Base-by-base conservation (phyloP, 2,113 vertebrate species). In the Herpetotheres cachinnans region DNA sequence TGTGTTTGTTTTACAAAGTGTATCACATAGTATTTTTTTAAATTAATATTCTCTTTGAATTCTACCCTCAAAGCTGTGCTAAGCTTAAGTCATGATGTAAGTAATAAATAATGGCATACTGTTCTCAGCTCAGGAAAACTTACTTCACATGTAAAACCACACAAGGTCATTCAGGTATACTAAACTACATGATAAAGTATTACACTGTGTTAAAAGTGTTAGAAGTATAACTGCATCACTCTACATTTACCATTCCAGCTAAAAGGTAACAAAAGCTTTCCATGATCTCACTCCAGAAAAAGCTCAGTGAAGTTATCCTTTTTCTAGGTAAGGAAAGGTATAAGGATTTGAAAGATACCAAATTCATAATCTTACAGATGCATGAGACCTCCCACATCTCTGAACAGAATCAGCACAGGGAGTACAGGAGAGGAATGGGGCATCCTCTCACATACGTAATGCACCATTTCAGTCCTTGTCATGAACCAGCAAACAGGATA, bases 371-470 rank as follows among this genome's bases (percentile, higher is more conserved):
- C 11, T n/a, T 10, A 9, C 0, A 72, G 85, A 72, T 29, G 44
- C 38, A 72, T 2, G 0, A 63, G 56, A 50, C 25, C n/a, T 74
- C 34, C 61, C 30, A 65, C n/a, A 67, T 21, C 34, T 62, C 77
- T 72, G 84, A 29, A 55, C 50, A 38, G n/a, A 21, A 0, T 1
- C 29, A 46, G 19, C 86, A 20, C 25, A 49, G 71, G 55, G 36
- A 42, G 25, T 11, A 44, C 24, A 21, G 36, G 56, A 67, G 10
- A 47, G 27, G 26, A 42, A 46, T 1, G 0, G 32, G 32, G 29
- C 2, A 0, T n/a, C 42, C 54, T 61, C 46, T 36, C 11, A 40
- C 0, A 0, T 10, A 36, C 0, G 0, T 10, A 61, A 61, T 1
- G 1, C 22, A 24, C 20, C 17, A 18, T 21, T 30, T 17, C 46